Conservation (phyloP, 2,797 vertebrate genomes). For the Catharus ustulatus region DNA sequence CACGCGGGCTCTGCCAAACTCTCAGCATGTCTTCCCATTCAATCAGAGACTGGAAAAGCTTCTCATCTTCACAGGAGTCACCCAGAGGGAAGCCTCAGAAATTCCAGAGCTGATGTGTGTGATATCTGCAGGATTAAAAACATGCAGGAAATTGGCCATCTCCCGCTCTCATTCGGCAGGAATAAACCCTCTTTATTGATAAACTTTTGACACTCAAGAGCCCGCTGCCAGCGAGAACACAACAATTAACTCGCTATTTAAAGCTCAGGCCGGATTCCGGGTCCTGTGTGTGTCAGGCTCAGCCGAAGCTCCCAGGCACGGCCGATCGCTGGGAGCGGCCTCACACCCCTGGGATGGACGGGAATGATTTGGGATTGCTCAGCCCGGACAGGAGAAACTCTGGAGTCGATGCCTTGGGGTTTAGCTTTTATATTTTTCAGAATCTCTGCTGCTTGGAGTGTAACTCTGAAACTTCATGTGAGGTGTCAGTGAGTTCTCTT, state of each 20-base stretch:
- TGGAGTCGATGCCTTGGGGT: too few species aligned
- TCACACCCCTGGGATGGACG: background rate
- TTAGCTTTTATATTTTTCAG: too few species aligned
- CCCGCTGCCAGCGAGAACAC: background rate
- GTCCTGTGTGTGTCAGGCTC: background rate
- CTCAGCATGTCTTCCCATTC: slow-evolving; percentile 43
- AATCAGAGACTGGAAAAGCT: slow-evolving; percentile 6
- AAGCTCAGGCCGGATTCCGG: background rate
- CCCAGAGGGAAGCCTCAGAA: slow-evolving; percentile 27
- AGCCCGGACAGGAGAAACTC: background rate
- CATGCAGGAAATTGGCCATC: background rate
- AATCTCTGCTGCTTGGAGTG: too few species aligned
- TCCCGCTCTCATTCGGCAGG: background rate
- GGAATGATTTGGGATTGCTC: background rate
- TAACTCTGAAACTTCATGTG: too few species aligned
- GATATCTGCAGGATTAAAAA: slow-evolving; percentile 31
- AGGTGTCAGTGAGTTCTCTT: too few species aligned
- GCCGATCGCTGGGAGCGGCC: background rate
- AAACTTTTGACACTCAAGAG: background rate
- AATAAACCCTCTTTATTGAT: background rate
- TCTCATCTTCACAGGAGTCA: slow-evolving; percentile 37
- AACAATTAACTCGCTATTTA: background rate
- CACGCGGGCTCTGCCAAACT: slow-evolving; percentile 10
- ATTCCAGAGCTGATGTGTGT: slow-evolving; percentile 14
- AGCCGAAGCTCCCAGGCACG: fast-evolving